Evolutionary conservation across 2,113 vertebrate genomes (phyloP), one percentile per base, ranked within the genome.

Genomic region (Hippoglossus stenolepis): DNA sequence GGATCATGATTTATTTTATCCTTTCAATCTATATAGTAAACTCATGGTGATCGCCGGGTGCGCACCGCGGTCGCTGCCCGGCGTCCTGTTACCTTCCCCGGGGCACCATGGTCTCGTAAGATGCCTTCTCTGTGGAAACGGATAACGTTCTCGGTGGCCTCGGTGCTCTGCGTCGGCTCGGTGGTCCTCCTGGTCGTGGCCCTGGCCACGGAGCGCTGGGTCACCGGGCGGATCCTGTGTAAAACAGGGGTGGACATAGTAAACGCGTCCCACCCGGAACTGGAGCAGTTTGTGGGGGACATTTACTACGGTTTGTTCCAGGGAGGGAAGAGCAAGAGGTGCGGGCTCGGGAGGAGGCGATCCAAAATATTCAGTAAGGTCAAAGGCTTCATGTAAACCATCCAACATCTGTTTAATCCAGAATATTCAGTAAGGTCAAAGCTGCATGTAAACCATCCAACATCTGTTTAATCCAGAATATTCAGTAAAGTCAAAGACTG

Each of bases 241-340:
- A 96, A 98, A 91, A 99, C 97, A 0, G 97, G 96, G 54, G 97
- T 92, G 15, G 98, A 98, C 40, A 90, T 99, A 65, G 98, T 99
- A 66, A 99, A 99, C 11, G 98, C 98, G 56, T 97, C 97, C 0
- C 90, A 94, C 14, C 94, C 95, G 2, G 98, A 99, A 90, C 83
- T 99, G 73, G 92, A 96, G 23, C 96, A 96, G 74, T 99, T 99
- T 90, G 95, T 96, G 1, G 97, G 97, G 63, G 93, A 97, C 71
- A 95, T 99, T 87, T 96, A 96, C 90, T 99, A 96, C 0, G 97
- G 98, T 12, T 95, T 99, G 65, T 99, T 99, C 86, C 94, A 71
- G 75, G 98, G 98, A 0, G 94, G 96, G 6, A 99, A 98, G 92
- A 94, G 95, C 60, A 95, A 96, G 13, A 96, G 94, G 59, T 99